phyloP scores from a whole-genome alignment of 2,888 invertebrate genomes.

The Aricia artaxerxes region DNA sequence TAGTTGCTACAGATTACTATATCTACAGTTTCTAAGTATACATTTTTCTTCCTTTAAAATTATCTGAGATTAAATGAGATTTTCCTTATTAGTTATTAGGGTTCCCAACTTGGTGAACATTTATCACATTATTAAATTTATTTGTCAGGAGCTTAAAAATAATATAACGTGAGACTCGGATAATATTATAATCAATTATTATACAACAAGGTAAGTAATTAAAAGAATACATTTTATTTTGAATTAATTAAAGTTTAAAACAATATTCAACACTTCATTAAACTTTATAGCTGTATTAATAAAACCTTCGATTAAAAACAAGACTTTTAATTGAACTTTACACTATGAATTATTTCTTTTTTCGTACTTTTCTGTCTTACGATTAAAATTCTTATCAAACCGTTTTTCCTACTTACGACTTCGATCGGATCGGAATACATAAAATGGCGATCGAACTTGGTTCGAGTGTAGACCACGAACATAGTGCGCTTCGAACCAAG shows the following conservation, averaged over 20 bases:
- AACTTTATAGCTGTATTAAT: neutral
- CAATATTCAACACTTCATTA: neutral
- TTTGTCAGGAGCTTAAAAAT: no score
- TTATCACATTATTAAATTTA: neutral
- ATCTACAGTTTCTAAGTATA: neutral
- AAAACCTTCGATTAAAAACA: neutral
- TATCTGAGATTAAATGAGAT: constrained; percentile 18
- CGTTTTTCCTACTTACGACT: no score
- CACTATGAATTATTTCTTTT: no score
- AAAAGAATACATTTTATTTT: neutral
- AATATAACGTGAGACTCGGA: no score
- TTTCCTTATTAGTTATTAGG: constrained; percentile 30
- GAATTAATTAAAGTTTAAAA: neutral
- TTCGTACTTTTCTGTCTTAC: no score
- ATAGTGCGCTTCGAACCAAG: no score
- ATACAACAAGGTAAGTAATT: neutral
- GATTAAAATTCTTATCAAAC: no score
- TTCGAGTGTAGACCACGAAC: no score
- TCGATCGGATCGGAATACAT: no score
- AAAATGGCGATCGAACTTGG: no score
- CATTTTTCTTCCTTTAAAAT: constrained; percentile 30
- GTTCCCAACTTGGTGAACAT: neutral
- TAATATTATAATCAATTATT: no score
- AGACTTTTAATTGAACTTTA: neutral
- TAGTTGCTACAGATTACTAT: neutral